Conservation (phyloP, 2,797 vertebrate genomes). For the Gila robusta region DNA sequence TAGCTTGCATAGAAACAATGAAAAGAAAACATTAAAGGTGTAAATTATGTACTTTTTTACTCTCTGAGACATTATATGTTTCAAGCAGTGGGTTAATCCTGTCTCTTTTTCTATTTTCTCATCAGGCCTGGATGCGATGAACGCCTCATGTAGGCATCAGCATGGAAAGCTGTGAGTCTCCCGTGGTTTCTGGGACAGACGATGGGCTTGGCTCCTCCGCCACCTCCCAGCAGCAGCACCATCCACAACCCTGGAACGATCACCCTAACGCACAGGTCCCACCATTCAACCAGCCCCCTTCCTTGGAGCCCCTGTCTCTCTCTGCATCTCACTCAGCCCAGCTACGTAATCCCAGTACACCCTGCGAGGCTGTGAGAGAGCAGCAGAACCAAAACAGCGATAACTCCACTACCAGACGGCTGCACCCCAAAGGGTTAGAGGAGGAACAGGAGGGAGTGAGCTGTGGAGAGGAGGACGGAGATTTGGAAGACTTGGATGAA, state of each 20-base stretch:
- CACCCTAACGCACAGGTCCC: conserved; percentile 83
- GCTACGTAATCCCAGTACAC: conserved; percentile 72
- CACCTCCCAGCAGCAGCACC: conserved; percentile 88
- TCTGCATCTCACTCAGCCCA: conserved; percentile 78
- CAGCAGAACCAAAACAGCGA: conserved; percentile 75
- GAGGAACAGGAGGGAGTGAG: conserved; percentile 85
- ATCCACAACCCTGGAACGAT: conserved; percentile 89
- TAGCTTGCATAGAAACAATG: conserved; percentile 54
- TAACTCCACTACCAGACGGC: conserved; percentile 72
- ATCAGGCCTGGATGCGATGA: conserved; percentile 99
- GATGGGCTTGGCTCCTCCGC: conserved; percentile 94
- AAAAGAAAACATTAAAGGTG: conserved; percentile 38
- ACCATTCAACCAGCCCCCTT: conserved; percentile 80
- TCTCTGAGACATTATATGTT: background rate
- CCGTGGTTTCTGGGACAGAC: conserved; percentile 99
- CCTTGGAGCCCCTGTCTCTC: conserved; percentile 82
- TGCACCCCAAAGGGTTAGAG: conserved; percentile 79
- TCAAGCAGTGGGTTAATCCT: conserved; percentile 65
- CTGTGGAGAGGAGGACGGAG: conserved; percentile 83
- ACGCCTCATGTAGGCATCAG: conserved; percentile 96
- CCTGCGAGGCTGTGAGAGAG: conserved; percentile 80
- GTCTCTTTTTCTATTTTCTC: conserved; percentile 58
- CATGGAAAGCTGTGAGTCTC: conserved; percentile 99
- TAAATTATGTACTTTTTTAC: conserved; percentile 46
- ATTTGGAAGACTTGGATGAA: conserved; percentile 90